These are phyloP conservation scores for Heterocephalus glaber DNA, from an alignment of 2,113 vertebrate genomes.

Conservation along the genomic window DNA sequence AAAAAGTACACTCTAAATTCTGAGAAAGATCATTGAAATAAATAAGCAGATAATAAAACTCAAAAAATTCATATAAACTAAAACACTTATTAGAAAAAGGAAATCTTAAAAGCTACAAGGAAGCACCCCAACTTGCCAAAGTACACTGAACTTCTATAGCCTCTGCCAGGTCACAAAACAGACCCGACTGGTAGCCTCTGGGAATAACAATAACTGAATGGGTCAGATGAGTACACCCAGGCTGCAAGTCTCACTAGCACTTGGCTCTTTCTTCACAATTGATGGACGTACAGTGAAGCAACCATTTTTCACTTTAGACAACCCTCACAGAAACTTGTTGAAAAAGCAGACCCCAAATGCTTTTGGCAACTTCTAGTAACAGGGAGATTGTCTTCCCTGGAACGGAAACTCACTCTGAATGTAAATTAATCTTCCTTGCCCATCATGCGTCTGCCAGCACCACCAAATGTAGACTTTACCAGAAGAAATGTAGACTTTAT, in stretches of 20 bases:
- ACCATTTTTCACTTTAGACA: background rate
- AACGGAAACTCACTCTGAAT: background rate
- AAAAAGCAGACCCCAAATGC: background rate
- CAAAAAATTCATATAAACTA: conserved; percentile 7
- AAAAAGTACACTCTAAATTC: background rate
- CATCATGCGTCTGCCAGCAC: background rate
- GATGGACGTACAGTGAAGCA: background rate
- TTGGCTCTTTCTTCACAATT: background rate
- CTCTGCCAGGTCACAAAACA: background rate
- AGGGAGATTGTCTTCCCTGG: background rate
- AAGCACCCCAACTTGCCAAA: background rate
- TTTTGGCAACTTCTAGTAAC: background rate
- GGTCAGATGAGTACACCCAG: background rate
- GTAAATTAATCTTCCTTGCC: conserved; percentile 32
- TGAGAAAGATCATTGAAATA: background rate
- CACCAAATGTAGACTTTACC: background rate
- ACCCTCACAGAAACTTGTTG: background rate
- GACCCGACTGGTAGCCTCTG: background rate
- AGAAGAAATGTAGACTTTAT: too few species aligned
- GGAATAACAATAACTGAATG: background rate
- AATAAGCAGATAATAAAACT: background rate
- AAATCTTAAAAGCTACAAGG: background rate
- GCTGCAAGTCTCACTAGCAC: background rate
- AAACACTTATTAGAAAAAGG: background rate
- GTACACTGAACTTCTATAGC: too few species aligned